phyloP scores from a whole-genome alignment of 2,888 invertebrate genomes.

The Andrena camellia region DNA sequence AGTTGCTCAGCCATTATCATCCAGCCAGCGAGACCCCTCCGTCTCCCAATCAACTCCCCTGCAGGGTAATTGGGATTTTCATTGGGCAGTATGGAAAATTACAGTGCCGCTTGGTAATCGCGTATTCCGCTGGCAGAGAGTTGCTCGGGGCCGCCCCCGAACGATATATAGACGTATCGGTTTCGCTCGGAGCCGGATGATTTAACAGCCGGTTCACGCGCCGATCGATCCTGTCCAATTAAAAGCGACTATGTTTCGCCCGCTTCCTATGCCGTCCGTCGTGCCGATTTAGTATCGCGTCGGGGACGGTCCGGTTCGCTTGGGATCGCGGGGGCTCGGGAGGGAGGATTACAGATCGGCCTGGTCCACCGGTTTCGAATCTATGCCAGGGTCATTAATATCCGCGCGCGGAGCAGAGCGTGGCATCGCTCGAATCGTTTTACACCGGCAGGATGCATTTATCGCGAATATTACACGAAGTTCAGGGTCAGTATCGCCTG shows the following conservation, averaged over 20 bases:
- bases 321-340: background rate
- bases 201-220: constrained; percentile 5
- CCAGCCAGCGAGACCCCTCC: constrained; percentile 44
- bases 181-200: constrained; percentile 13
- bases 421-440: constrained; percentile 44
- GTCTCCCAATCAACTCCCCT: constrained; percentile 38
- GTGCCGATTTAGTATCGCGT: background rate
- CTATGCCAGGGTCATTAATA: constrained; percentile 51
- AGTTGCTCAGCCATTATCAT: constrained; percentile 30
- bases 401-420: constrained; percentile 36
- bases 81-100: constrained; percentile 32
- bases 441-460: constrained; percentile 49
- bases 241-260: background rate
- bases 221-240: background rate
- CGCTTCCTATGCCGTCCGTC: background rate
- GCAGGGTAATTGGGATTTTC: constrained; percentile 45
- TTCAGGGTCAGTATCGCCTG: constrained; percentile 57
- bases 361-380: constrained; percentile 30
- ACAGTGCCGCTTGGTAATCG: constrained; percentile 22
- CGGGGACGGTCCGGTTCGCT: background rate
- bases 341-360: background rate
- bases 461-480: constrained; percentile 63
- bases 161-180: constrained; percentile 10
- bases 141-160: background rate
- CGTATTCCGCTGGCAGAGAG: constrained; percentile 11